phyloP scores from a whole-genome alignment of 1,140 invertebrate genomes.

The Drosophila pseudoananassae region DNA sequence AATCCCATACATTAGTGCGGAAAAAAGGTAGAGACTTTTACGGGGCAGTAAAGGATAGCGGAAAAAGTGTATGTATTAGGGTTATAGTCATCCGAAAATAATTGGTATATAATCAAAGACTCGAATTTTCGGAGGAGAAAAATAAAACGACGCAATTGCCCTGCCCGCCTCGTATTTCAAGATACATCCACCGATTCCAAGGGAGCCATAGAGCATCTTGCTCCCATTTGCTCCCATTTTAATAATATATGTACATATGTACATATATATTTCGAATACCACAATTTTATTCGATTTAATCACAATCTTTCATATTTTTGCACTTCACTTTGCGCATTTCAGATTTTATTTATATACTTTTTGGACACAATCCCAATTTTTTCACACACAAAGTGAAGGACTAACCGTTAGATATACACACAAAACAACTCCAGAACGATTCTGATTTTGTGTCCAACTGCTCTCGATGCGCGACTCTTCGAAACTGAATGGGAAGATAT shows the following conservation, averaged over 20 bases:
- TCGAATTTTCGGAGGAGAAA: conserved; percentile 10
- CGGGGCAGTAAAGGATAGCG: not conserved
- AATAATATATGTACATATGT: not conserved
- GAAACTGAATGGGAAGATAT: conserved; percentile 64
- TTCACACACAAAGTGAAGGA: conserved; percentile 24
- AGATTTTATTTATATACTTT: conserved; percentile 3
- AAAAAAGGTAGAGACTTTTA: conserved; percentile 12
- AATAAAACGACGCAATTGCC: conserved; percentile 42
- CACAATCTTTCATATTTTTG: conserved; percentile 5
- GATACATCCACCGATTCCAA: conserved; percentile 15
- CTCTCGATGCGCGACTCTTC: conserved; percentile 67
- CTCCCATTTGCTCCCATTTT: not conserved
- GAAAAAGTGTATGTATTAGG: conserved; percentile 10
- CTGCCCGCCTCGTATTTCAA: conserved; percentile 9
- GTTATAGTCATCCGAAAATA: conserved; percentile 9
- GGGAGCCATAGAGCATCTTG: not conserved
- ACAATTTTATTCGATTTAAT: not conserved
- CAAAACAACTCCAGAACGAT: conserved; percentile 55
- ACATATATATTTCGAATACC: not conserved
- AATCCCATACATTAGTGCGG: conserved; percentile 9
- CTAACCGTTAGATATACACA: conserved; percentile 80
- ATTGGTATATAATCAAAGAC: conserved; percentile 7
- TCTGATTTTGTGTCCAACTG: conserved; percentile 57
- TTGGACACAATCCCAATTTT: not conserved
- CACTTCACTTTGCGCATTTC: not conserved